These are phyloP conservation scores for Myxocyprinus asiaticus DNA, from an alignment of 2,113 vertebrate species.

Conservation along the genomic window DNA sequence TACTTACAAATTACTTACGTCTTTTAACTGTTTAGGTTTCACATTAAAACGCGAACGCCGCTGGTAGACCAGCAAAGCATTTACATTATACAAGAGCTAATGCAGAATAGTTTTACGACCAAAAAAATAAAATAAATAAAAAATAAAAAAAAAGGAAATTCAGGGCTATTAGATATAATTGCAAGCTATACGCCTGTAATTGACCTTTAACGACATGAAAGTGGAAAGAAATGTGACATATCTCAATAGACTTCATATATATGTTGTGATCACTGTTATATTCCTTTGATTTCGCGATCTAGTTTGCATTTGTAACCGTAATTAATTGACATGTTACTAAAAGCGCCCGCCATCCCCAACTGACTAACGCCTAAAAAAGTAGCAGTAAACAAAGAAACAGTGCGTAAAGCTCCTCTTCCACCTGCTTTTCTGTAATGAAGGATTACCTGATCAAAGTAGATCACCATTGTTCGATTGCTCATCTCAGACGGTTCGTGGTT, in stretches of 20 bases:
- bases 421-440: background rate
- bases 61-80: background rate
- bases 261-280: background rate
- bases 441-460: conserved; percentile 93
- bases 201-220: conserved; percentile 64
- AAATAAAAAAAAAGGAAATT: conserved; percentile 39
- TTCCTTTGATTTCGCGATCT: background rate
- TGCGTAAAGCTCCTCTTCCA: background rate
- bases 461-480: conserved; percentile 96
- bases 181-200: conserved; percentile 64
- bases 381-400: background rate
- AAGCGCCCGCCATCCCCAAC: background rate
- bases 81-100: background rate
- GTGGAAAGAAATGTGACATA: conserved; percentile 35
- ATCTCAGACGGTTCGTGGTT: conserved; percentile 99
- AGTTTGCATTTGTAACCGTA: background rate
- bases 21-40: background rate
- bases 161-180: conserved; percentile 59
- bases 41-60: background rate
- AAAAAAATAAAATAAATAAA: conserved; percentile 34
- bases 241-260: conserved; percentile 22
- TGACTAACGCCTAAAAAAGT: background rate
- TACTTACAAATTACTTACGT: no score
- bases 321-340: background rate
- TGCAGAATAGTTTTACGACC: conserved; percentile 58